Conservation (phyloP, 2,797 vertebrate species). For the Malacoctenus gilli region DNA sequence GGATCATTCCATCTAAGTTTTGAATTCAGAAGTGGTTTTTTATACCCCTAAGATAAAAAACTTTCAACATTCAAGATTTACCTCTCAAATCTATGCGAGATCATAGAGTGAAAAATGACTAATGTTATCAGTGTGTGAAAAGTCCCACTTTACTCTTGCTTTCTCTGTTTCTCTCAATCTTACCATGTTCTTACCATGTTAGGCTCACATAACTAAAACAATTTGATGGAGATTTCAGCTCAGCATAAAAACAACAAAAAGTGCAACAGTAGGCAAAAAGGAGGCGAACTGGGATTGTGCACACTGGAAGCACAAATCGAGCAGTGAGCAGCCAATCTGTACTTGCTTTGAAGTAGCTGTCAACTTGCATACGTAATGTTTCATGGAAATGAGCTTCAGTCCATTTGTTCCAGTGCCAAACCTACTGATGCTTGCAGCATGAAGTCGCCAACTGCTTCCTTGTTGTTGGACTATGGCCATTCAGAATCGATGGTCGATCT, state of each 20-base stretch:
- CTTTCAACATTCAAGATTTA: constrained; percentile 3
- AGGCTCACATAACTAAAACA: neutral
- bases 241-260: neutral
- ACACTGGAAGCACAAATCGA: constrained; percentile 29
- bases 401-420: constrained; percentile 65
- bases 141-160: too few relatives aligned
- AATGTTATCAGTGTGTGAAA: too few relatives aligned
- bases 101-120: neutral
- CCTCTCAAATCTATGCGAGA: constrained; percentile 7
- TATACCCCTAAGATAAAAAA: constrained; percentile 2
- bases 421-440: constrained; percentile 49
- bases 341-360: constrained; percentile 62
- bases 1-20: too few relatives aligned
- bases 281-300: constrained; percentile 11
- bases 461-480: constrained; percentile 53
- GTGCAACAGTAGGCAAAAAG: too few relatives aligned
- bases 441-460: constrained; percentile 47
- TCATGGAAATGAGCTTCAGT: constrained; percentile 65
- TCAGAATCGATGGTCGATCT: constrained; percentile 58
- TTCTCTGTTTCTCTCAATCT: too few relatives aligned
- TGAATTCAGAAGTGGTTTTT: too few relatives aligned
- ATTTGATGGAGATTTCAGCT: neutral
- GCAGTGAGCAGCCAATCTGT: constrained; percentile 30
- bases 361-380: constrained; percentile 56
- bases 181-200: too few relatives aligned